A percentile compares a stretch with the other conserved stretches of the same genome.
Conservation (phyloP, 2,113 vertebrate genomes). For the Seriola quinqueradiata region DNA sequence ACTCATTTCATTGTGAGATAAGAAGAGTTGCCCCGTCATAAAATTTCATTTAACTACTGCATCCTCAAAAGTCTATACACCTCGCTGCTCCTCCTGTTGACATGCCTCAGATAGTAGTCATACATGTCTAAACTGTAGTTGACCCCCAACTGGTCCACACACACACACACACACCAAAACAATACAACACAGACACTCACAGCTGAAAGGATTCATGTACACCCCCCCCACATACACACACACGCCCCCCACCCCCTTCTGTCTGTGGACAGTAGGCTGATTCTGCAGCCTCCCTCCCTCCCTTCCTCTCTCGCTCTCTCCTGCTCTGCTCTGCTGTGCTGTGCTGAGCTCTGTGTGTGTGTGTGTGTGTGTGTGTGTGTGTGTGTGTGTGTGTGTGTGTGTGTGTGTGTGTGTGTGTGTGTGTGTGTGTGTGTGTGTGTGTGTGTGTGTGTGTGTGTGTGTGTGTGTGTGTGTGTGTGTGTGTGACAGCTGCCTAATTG, state of each 20-base stretch:
- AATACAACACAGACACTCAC: constrained; percentile 69
- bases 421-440: constrained; percentile 77
- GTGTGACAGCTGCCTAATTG: constrained; percentile 99
- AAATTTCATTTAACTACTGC: constrained; percentile 21
- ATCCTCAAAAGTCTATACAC: constrained; percentile 17
- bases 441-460: constrained; percentile 73
- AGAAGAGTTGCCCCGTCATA: constrained; percentile 6
- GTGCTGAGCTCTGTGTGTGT: constrained; percentile 73
- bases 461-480: constrained; percentile 80
- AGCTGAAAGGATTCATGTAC: constrained; percentile 76
- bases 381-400: constrained; percentile 73
- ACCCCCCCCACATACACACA: constrained; percentile 6
- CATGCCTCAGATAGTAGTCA: constrained; percentile 47
- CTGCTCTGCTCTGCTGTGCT: constrained; percentile 57
- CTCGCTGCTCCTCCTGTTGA: constrained; percentile 15
- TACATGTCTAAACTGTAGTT: constrained; percentile 69
- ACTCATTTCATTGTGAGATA: constrained; percentile 12
- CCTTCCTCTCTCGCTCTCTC: constrained; percentile 39
- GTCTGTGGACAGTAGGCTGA: constrained; percentile 77
- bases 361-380: constrained; percentile 77
- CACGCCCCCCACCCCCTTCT: neutral
- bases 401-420: constrained; percentile 79
- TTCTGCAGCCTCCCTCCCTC: constrained; percentile 89
- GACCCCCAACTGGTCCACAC: constrained; percentile 47
- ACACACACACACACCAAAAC: constrained; percentile 46